Conservation (phyloP, 2,113 vertebrate genomes). For the Agapornis roseicollis region DNA sequence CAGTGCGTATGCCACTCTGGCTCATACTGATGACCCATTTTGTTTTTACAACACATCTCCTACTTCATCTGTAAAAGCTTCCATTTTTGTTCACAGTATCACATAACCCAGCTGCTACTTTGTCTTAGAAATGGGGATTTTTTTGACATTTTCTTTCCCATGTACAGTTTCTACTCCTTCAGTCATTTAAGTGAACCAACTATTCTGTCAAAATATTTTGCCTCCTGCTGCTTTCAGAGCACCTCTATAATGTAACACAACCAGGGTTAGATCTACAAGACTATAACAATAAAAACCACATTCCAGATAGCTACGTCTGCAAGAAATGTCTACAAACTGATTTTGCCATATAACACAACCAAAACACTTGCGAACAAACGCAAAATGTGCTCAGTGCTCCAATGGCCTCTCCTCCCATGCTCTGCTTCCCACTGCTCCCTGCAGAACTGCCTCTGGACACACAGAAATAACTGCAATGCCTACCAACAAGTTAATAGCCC, state of each 20-base stretch:
- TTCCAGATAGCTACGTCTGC: neutral
- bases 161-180: neutral
- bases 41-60: constrained; percentile 1
- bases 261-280: neutral
- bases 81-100: neutral
- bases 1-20: neutral
- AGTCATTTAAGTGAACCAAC: neutral
- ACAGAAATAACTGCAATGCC: neutral
- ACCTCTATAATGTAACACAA: neutral
- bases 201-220: constrained; percentile 12
- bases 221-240: neutral
- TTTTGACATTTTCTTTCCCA: constrained; percentile 15
- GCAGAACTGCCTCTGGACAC: too few relatives aligned
- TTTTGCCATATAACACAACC: neutral
- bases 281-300: neutral
- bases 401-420: neutral
- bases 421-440: fast-evolving
- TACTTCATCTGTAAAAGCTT: constrained; percentile 17
- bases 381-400: neutral
- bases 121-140: neutral
- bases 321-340: neutral
- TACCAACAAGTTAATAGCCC: fast-evolving
- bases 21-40: neutral
- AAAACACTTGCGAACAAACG: neutral
- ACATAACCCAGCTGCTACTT: constrained; percentile 8